phyloP scores from a whole-genome alignment of 92 coral and sea anemone species.

The Porites evermanni region DNA sequence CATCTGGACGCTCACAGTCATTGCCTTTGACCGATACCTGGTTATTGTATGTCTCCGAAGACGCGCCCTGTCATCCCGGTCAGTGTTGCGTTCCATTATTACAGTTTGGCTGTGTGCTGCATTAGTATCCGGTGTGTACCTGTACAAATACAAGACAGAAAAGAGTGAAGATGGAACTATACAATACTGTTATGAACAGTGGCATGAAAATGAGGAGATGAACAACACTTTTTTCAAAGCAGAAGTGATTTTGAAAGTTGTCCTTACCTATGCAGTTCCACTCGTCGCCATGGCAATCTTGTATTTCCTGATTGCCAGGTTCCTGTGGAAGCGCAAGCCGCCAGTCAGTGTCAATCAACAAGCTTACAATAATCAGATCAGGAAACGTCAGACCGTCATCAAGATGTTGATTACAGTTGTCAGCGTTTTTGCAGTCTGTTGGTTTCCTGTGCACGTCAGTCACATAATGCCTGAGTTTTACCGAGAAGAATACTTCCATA shows the following conservation, averaged over 20 bases:
- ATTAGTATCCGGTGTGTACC: background rate
- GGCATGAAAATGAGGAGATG: background rate
- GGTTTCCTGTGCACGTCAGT: constrained; percentile 30
- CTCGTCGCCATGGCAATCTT: background rate
- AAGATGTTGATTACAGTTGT: constrained; percentile 42
- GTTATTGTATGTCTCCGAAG: background rate
- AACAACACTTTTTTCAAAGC: background rate
- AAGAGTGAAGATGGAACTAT: background rate
- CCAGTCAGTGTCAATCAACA: constrained; percentile 3
- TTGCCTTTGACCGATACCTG: background rate
- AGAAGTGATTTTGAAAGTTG: background rate
- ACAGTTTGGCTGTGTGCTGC: background rate
- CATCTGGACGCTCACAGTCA: background rate
- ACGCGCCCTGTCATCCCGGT: background rate
- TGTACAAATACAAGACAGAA: background rate
- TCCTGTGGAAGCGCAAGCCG: constrained; percentile 51
- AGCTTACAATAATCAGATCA: constrained; percentile 1
- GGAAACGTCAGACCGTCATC: constrained; percentile 6
- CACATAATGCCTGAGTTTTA: constrained; percentile 14
- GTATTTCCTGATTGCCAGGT: background rate
- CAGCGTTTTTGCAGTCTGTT: constrained; percentile 19
- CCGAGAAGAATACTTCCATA: background rate
- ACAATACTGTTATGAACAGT: background rate
- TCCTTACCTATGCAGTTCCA: background rate
- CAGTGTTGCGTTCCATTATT: background rate